Percentiles rank a stretch among this genome's conserved stretches.
Evolutionary conservation across 2,888 invertebrate genomes (phyloP).

Genomic region (Leuctra nigra): DNA sequence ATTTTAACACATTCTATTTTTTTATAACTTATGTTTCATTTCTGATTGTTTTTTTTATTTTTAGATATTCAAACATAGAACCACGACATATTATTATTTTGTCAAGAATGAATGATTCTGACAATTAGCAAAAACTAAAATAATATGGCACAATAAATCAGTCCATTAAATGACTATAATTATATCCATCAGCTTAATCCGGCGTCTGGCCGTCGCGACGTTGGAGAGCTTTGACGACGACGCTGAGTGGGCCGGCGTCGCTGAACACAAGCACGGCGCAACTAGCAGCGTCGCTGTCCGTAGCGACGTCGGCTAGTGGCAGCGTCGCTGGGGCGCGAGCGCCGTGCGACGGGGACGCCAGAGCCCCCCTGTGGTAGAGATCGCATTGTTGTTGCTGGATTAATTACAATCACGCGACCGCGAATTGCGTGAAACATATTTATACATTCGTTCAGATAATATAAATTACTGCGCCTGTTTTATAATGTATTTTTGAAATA

Average conservation of each 20-base stretch:
- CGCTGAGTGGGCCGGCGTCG: constrained; percentile 2
- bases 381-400: background rate
- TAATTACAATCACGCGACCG: background rate
- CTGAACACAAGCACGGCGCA: background rate
- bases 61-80: no score
- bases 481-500: no score
- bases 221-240: background rate
- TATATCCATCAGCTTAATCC: background rate
- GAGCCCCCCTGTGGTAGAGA: no score
- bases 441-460: no score
- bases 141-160: background rate
- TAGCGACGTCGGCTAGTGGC: background rate
- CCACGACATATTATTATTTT: no score
- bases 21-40: no score
- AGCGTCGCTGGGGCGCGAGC: background rate
- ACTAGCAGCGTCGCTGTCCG: background rate
- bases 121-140: background rate
- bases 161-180: background rate
- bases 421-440: no score
- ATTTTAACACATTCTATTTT: no score
- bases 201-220: background rate
- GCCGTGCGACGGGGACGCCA: background rate
- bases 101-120: no score
- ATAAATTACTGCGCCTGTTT: no score
- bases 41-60: no score